Evolutionary conservation across 2,797 vertebrate genomes (phyloP).

Genomic region (Arrhamphus sclerolepis): DNA sequence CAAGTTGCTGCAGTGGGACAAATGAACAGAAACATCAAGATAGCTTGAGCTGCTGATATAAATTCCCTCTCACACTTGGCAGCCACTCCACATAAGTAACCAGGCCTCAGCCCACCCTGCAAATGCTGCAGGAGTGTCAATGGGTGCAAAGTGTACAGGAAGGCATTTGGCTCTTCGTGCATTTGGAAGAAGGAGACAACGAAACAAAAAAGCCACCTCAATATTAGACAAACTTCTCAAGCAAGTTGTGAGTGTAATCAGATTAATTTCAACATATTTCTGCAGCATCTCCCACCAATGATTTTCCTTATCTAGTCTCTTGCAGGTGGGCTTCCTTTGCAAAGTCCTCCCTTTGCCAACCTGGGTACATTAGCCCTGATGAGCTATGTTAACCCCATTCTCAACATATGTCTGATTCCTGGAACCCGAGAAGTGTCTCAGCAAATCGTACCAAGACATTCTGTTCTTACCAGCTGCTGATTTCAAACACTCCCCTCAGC

Average conservation of each 20-base stretch:
- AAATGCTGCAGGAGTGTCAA: constrained; percentile 59
- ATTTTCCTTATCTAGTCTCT: constrained; percentile 9
- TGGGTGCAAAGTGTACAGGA: constrained; percentile 30
- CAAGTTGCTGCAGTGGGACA: constrained; percentile 44
- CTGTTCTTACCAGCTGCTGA: constrained; percentile 77
- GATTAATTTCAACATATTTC: not conserved
- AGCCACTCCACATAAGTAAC: constrained; percentile 51
- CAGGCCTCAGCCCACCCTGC: constrained; percentile 59
- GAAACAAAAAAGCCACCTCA: constrained; percentile 10
- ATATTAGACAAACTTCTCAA: constrained; percentile 8
- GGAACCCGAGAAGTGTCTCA: constrained; percentile 71
- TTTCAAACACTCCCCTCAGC: constrained; percentile 47
- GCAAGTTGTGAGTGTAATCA: not conserved
- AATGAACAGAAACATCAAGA: constrained; percentile 63
- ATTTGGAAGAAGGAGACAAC: constrained; percentile 31
- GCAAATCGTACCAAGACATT: constrained; percentile 72
- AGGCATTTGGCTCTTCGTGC: not conserved
- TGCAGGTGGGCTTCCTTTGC: constrained; percentile 16
- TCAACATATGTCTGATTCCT: constrained; percentile 69
- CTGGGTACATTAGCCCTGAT: constrained; percentile 24
- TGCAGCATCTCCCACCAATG: constrained; percentile 22
- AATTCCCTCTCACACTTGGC: constrained; percentile 63
- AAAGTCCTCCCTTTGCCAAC: constrained; percentile 4
- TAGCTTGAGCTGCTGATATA: constrained; percentile 54
- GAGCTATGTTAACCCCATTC: constrained; percentile 36